A percentile compares a stretch with the other conserved stretches of the same genome.
Conservation (phyloP, 2,113 vertebrate genomes). For the Galeopterus variegatus region DNA sequence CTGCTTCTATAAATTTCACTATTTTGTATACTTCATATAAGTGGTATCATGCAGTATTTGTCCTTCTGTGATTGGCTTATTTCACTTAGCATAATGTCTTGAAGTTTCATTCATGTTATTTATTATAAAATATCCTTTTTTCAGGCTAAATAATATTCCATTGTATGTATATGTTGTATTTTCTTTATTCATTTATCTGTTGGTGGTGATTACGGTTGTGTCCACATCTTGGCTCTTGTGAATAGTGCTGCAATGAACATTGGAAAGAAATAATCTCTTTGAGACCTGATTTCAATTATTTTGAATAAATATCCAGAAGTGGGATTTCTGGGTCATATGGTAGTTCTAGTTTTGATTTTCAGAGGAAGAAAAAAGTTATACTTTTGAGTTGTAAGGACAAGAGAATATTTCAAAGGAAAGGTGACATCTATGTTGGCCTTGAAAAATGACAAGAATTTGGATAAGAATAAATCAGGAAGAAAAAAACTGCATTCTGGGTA, state of each 20-base stretch:
- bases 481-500: not conserved
- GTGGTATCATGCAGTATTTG: not conserved
- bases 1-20: not conserved
- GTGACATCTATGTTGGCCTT: not conserved
- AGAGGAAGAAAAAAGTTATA: not conserved
- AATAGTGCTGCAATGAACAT: not conserved
- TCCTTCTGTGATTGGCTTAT: not conserved
- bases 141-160: not conserved
- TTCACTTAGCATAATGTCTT: not conserved
- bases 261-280: not conserved
- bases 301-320: not conserved
- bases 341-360: not conserved
- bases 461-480: not conserved
- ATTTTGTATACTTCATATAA: not conserved
- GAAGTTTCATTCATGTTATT: not conserved
- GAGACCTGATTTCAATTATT: not conserved
- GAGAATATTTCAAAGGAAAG: not conserved
- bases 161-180: not conserved
- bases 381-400: not conserved
- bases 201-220: not conserved
- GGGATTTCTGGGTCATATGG: not conserved
- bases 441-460: conserved; percentile 55
- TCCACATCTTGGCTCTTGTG: not conserved
- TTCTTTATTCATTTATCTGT: not conserved
- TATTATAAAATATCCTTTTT: not conserved